Evolutionary conservation across 1,140 invertebrate genomes (phyloP), one percentile per base, ranked within the genome.

Genomic region (Phocides pigmalion): DNA sequence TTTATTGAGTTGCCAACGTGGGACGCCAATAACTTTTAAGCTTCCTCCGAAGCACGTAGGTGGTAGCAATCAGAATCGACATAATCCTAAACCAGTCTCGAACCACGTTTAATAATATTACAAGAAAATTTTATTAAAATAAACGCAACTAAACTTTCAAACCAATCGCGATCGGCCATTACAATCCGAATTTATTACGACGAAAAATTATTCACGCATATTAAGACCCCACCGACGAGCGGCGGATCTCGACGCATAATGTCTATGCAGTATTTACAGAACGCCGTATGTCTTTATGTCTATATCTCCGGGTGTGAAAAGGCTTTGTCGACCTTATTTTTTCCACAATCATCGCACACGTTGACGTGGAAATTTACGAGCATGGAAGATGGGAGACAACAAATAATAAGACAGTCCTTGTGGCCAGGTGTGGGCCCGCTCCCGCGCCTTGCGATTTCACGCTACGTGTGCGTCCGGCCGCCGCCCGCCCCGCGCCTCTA

Each of bases 311-410:
- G 71, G 84, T 87, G 84, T 89, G 84, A 87, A 89, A 84, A 82
- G 82, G 82, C 79, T 83, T 86, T 86, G 83, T 85, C 73, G 80
- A 76, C 75, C 72, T 81, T 68, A 70, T 90, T 89, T 87, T 86
- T 90, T 84, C 77, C 80, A 87, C 81, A 78, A 85, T 84, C 86
- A 84, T 87, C 85, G 82, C 88, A 90, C 88, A 90, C 88, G 84
- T 89, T 87, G 86, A 86, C 84, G 82, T 78, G 88, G 72, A 87
- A 89, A 89, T 90, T 90, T 90, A 90, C 84, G 88, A 90, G 87
- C 87, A 84, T 84, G 82, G 81, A 84, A 53, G 82, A 89, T 88
- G 83, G 80, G 80, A 88, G 84, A 88, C 87, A 89, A 90, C 88
- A 90, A 89, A 90, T 88, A 87, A 87, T 87, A 86, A 86, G 79